phyloP scores from a whole-genome alignment of 2,797 vertebrate genomes.

The Sebastes matsubarae region DNA sequence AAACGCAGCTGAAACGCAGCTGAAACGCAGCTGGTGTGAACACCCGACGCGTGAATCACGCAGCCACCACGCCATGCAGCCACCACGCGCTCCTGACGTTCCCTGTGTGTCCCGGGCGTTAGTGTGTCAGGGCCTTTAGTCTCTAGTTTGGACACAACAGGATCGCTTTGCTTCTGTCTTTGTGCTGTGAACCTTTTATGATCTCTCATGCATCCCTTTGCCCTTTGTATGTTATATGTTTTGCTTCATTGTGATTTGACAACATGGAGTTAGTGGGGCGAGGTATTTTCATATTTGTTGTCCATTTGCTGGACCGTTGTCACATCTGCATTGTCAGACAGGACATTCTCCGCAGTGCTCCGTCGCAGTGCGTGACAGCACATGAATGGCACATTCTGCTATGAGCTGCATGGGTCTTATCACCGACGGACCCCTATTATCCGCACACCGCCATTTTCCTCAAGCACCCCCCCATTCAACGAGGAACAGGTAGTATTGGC shows the following conservation, averaged over 20 bases:
- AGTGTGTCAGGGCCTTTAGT: no score
- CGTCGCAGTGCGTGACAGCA: background rate
- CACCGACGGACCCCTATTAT: conserved; percentile 22
- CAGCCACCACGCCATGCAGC: no score
- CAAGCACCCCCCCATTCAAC: conserved; percentile 35
- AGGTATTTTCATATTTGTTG: background rate
- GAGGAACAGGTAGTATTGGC: conserved; percentile 49
- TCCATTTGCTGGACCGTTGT: conserved; percentile 8
- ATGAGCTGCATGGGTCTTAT: conserved; percentile 18
- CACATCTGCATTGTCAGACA: conserved; percentile 8
- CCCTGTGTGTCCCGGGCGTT: no score
- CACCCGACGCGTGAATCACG: no score
- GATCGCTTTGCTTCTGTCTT: background rate
- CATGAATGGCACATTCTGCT: conserved; percentile 37
- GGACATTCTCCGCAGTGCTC: conserved; percentile 5
- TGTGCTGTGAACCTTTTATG: background rate
- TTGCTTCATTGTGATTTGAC: background rate
- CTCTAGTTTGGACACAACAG: background rate
- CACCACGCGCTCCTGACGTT: no score
- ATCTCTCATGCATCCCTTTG: background rate
- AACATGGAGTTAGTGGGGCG: background rate
- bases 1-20: no score
- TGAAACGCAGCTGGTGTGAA: no score
- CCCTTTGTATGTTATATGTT: background rate
- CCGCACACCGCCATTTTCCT: conserved; percentile 15